Conservation (phyloP, 2,888 invertebrate genomes). For the Periphyllus acericola region DNA sequence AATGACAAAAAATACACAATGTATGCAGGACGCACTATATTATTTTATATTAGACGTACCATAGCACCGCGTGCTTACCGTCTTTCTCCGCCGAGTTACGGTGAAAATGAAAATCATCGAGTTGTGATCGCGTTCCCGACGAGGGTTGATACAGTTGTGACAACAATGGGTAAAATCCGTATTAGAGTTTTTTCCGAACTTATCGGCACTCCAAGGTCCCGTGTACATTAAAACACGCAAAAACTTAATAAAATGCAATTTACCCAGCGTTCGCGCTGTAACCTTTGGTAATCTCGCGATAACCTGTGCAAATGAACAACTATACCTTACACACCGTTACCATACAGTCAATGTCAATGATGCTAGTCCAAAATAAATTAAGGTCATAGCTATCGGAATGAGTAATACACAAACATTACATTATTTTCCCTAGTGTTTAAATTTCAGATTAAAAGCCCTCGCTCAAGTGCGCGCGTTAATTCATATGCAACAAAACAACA, state of each 20-base stretch:
- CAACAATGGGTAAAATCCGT: not conserved
- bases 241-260: not conserved
- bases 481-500: not conserved
- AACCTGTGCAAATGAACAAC: constrained; percentile 25
- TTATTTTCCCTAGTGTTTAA: constrained; percentile 10
- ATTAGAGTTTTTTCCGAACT: not conserved
- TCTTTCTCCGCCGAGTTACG: not conserved
- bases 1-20: not conserved
- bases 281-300: constrained; percentile 27
- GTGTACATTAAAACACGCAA: not conserved
- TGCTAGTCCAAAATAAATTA: constrained; percentile 26
- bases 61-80: not conserved
- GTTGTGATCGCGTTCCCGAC: not conserved
- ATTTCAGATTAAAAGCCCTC: constrained; percentile 15
- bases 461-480: not conserved
- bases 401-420: not conserved
- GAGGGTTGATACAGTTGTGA: not conserved
- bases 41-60: no score
- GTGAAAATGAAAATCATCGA: not conserved
- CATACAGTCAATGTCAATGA: constrained; percentile 31
- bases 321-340: not conserved
- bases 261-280: not conserved
- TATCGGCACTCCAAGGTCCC: not conserved
- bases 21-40: no score
- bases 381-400: constrained; percentile 17